phyloP scores from a whole-genome alignment of 92 coral and sea anemone genomes.

The Ricordea florida region DNA sequence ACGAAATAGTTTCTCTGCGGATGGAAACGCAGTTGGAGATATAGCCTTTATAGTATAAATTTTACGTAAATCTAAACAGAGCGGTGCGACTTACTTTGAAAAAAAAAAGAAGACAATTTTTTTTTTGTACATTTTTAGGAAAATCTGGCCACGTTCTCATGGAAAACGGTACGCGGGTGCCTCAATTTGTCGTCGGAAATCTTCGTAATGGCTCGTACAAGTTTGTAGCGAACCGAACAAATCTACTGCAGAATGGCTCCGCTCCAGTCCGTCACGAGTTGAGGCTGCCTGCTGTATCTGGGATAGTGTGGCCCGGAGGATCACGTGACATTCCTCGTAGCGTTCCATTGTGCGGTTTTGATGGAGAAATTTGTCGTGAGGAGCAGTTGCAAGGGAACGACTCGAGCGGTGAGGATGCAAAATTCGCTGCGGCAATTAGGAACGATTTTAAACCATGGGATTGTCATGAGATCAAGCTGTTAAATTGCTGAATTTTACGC shows the following conservation, averaged over 20 bases:
- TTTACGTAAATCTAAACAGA: background rate
- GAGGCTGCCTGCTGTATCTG: background rate
- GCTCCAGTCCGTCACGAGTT: background rate
- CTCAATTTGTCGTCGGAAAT: constrained; percentile 78
- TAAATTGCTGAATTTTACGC: background rate
- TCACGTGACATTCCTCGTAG: constrained; percentile 41
- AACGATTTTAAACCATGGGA: background rate
- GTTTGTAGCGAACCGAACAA: constrained; percentile 40
- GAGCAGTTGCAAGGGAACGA: too few species aligned
- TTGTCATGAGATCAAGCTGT: too few species aligned
- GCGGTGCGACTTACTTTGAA: too few species aligned
- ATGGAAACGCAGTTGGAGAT: too few species aligned
- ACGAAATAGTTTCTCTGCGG: too few species aligned
- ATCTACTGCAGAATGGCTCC: background rate
- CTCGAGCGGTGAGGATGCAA: too few species aligned
- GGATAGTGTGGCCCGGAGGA: constrained; percentile 73
- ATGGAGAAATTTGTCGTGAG: constrained; percentile 35
- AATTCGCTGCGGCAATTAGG: too few species aligned
- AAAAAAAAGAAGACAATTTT: too few species aligned
- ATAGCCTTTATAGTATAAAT: too few species aligned
- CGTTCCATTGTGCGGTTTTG: constrained; percentile 68
- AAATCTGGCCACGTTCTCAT: constrained; percentile 64
- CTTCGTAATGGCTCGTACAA: constrained; percentile 56
- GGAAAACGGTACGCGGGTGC: constrained; percentile 69
- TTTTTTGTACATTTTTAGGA: constrained; percentile 18